phyloP scores from a whole-genome alignment of 1,140 invertebrate genomes.

The Bombus affinis region DNA sequence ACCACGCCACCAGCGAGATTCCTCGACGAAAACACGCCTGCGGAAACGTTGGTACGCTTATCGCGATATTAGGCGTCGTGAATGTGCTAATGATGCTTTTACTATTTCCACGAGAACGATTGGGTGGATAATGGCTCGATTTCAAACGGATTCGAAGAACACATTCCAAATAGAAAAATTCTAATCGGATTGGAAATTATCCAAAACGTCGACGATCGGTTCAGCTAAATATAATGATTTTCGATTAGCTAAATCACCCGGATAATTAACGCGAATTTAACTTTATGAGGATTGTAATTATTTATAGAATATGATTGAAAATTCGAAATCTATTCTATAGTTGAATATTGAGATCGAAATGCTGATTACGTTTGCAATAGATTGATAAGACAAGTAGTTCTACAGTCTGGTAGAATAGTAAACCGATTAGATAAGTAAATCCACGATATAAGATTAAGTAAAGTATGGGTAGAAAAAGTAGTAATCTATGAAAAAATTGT shows the following conservation, averaged over 20 bases:
- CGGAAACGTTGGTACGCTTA: background rate
- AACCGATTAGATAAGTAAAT: too few relatives aligned
- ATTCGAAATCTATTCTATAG: background rate
- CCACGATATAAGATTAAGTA: background rate
- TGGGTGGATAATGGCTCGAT: background rate
- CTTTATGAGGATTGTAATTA: background rate
- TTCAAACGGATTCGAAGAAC: background rate
- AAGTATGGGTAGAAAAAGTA: background rate
- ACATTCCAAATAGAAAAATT: background rate
- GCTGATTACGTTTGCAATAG: too few relatives aligned
- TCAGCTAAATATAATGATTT: background rate
- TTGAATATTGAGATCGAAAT: too few relatives aligned
- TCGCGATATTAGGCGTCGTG: background rate
- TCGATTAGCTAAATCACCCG: background rate
- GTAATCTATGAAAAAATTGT: background rate
- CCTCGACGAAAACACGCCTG: background rate
- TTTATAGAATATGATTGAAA: background rate
- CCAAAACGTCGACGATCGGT: too few relatives aligned
- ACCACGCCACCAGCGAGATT: background rate
- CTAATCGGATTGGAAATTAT: background rate
- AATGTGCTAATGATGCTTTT: background rate
- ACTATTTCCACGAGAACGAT: background rate
- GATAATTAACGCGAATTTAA: background rate
- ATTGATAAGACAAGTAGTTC: background rate
- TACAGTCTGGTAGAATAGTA: too few relatives aligned